phyloP scores from a whole-genome alignment of 2,797 vertebrate genomes.

The Intellagama lesueurii region DNA sequence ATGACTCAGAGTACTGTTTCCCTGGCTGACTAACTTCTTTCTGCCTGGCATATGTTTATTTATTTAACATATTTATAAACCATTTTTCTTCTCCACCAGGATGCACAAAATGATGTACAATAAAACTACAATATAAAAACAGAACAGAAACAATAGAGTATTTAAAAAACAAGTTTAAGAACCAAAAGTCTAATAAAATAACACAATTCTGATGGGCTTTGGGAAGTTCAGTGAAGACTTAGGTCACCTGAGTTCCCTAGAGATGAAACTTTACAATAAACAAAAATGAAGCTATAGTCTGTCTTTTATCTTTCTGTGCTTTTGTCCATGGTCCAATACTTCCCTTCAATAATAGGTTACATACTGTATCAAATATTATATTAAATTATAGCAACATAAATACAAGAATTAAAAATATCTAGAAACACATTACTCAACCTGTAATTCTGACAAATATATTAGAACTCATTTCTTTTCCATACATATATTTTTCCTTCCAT shows the following conservation, averaged over 20 bases:
- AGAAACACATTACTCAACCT: background rate
- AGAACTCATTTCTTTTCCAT: too few relatives aligned
- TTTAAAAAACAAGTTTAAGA: background rate
- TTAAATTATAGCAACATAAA: conserved; percentile 11
- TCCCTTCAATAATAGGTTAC: background rate
- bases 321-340: conserved; percentile 29
- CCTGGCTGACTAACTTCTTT: conserved; percentile 28
- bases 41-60: conserved; percentile 41
- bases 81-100: background rate
- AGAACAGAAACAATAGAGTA: background rate
- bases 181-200: background rate
- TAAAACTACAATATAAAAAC: background rate
- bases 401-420: background rate
- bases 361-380: background rate
- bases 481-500: too few relatives aligned
- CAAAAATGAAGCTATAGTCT: background rate
- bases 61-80: background rate
- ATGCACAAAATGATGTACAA: background rate
- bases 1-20: conserved; percentile 38
- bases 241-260: background rate
- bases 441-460: too few relatives aligned
- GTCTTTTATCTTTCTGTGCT: conserved; percentile 14
- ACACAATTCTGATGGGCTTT: background rate
- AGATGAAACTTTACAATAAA: background rate
- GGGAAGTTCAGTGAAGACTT: background rate